Conservation (phyloP, 1,140 invertebrate species). For the Hyles euphorbiae region DNA sequence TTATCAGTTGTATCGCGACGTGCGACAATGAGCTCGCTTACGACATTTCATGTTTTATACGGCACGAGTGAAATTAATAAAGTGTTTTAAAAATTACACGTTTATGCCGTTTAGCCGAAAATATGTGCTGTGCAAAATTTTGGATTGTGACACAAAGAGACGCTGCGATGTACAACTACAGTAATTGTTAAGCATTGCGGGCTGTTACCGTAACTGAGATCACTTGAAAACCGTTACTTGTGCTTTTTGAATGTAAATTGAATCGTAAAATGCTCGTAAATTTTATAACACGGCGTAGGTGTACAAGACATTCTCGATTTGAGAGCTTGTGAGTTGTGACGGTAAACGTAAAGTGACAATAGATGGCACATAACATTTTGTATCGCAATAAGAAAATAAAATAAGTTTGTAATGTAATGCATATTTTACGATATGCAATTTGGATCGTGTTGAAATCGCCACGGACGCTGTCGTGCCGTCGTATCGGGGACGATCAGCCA, state of each 20-base stretch:
- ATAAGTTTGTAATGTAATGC: conserved; percentile 11
- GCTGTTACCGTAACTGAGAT: conserved; percentile 31
- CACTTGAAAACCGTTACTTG: conserved; percentile 47
- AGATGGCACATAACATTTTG: conserved; percentile 2
- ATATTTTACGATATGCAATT: too few species aligned
- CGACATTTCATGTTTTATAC: too few species aligned
- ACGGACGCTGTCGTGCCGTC: background rate
- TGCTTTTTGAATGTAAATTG: conserved; percentile 53
- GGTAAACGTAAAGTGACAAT: background rate
- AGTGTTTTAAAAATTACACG: too few species aligned
- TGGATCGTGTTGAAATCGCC: too few species aligned
- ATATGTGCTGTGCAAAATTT: too few species aligned
- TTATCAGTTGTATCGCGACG: too few species aligned
- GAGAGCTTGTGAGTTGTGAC: background rate
- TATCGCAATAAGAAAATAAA: conserved; percentile 10
- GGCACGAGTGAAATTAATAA: too few species aligned
- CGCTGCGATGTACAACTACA: background rate
- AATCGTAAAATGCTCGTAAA: conserved; percentile 54
- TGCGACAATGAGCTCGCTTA: too few species aligned
- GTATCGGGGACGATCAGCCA: background rate
- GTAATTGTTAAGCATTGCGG: conserved; percentile 4
- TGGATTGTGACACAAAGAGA: too few species aligned
- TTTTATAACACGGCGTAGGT: conserved; percentile 33
- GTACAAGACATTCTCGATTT: conserved; percentile 13
- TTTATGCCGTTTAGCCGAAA: too few species aligned